phyloP scores from a whole-genome alignment of 2,888 invertebrate species.

The Hemithea aestivaria region DNA sequence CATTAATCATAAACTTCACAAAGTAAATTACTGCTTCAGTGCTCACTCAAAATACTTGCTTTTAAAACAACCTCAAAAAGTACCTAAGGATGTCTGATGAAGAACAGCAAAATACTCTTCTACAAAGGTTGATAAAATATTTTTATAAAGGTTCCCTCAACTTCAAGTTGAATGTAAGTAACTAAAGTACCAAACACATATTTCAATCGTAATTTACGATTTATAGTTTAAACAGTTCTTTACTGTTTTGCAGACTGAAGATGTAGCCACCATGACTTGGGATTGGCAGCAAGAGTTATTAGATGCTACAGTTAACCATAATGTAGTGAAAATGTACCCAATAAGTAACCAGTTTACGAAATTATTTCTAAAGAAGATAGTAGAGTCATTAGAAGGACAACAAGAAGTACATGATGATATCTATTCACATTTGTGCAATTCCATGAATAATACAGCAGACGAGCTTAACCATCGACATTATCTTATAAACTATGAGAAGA shows the following conservation, averaged over 20 bases:
- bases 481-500: constrained; percentile 52
- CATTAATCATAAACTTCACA: no score
- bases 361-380: constrained; percentile 82
- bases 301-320: constrained; percentile 76
- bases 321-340: constrained; percentile 79
- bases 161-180: constrained; percentile 37
- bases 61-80: no score
- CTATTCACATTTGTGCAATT: constrained; percentile 79
- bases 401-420: constrained; percentile 82
- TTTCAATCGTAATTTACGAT: no score
- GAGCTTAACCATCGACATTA: constrained; percentile 83
- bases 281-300: constrained; percentile 80
- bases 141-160: constrained; percentile 40
- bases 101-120: constrained; percentile 7
- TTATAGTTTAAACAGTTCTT: no score
- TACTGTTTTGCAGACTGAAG: constrained; percentile 42
- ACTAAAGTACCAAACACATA: neutral
- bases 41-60: no score
- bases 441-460: constrained; percentile 55
- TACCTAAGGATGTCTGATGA: no score
- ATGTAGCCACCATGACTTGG: constrained; percentile 56
- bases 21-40: no score
- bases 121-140: constrained; percentile 27
- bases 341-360: constrained; percentile 80
- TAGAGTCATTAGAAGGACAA: constrained; percentile 76